Percentiles rank a stretch among this genome's conserved stretches.
phyloP scores from a whole-genome alignment of 2,113 vertebrate genomes.

The Struthio camelus region DNA sequence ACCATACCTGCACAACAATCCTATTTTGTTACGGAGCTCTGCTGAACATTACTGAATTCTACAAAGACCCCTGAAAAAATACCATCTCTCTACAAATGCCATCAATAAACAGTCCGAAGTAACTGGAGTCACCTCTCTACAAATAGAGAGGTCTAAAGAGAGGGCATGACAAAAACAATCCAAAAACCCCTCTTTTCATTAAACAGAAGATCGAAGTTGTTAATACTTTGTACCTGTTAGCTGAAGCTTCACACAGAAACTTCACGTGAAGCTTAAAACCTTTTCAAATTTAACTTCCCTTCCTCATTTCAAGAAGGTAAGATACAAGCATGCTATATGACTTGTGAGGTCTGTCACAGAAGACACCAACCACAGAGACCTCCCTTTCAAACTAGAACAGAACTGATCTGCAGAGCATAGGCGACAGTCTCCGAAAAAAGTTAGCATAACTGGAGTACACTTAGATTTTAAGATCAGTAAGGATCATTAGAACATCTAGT shows the following conservation, averaged over 20 bases:
- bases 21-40: background rate
- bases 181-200: background rate
- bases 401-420: background rate
- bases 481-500: background rate
- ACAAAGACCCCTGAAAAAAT: background rate
- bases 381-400: background rate
- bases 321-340: background rate
- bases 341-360: background rate
- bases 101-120: background rate
- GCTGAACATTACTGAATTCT: background rate
- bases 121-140: background rate
- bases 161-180: background rate
- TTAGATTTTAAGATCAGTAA: background rate
- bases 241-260: background rate
- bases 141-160: background rate
- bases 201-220: background rate
- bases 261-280: background rate
- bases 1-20: background rate
- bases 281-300: background rate
- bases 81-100: background rate
- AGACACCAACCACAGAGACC: background rate
- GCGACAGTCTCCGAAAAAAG: background rate
- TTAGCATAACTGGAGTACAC: background rate
- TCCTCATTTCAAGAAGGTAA: background rate
- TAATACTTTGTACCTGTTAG: background rate